A percentile compares a stretch with the other conserved stretches of the same genome.
Evolutionary conservation across 2,888 invertebrate genomes (phyloP).

Genomic region (Idaea straminata): DNA sequence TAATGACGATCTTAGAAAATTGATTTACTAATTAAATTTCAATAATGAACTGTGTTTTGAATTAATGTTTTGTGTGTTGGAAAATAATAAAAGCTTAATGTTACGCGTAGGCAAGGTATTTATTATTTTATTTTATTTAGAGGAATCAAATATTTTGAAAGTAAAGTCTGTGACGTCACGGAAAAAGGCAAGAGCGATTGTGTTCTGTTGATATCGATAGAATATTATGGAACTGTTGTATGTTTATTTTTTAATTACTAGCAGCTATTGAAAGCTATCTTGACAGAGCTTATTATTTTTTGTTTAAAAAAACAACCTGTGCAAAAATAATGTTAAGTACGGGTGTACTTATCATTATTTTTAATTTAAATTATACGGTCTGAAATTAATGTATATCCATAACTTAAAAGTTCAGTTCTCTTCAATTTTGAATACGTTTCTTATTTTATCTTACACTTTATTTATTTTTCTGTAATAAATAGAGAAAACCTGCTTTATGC

Average conservation of each 20-base stretch:
- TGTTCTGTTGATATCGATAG: no score
- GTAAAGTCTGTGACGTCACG: no score
- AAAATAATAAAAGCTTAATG: background rate
- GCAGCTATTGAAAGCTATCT: background rate
- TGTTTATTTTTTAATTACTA: no score
- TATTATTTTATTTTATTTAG: no score
- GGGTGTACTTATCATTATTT: no score
- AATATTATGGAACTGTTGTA: no score
- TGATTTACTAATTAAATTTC: background rate
- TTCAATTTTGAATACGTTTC: background rate
- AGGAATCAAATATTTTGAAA: no score
- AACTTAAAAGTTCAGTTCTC: background rate
- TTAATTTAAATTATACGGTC: background rate
- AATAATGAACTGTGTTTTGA: background rate
- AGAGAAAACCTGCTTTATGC: background rate
- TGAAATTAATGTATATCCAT: background rate
- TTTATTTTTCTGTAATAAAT: background rate
- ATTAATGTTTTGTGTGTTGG: background rate
- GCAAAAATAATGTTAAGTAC: background rate
- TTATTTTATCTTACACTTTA: background rate
- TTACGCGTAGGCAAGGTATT: no score
- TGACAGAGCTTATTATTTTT: background rate
- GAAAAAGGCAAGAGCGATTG: no score
- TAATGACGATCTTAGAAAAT: background rate
- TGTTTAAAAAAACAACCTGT: background rate